Evolutionary conservation across 2,888 invertebrate species (phyloP), one percentile per base, ranked within the genome.

Genomic region (Therioaphis trifolii): DNA sequence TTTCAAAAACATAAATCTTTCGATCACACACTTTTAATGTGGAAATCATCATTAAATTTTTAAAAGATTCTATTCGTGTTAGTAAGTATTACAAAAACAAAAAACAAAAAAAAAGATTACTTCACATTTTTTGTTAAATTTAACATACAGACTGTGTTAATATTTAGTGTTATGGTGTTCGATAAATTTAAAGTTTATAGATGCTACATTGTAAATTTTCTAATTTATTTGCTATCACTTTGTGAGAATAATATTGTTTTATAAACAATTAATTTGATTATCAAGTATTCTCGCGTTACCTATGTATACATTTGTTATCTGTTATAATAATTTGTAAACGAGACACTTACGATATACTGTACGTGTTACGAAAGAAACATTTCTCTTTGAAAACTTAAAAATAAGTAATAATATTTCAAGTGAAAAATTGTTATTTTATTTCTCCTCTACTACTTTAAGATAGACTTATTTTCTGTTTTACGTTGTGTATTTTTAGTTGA

Each of bases 401-500:
- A 55, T 18, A 14, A 49, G 15, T 18, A 18, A 18, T 15, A 18
- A 55, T 21, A 12, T n/a, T n/a, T n/a, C n/a, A n/a, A n/a, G n/a
- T n/a, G n/a, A n/a, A n/a, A n/a, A n/a, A n/a, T n/a, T n/a, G n/a
- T n/a, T n/a, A n/a, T n/a, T n/a, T n/a, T n/a, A n/a, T n/a, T n/a
- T n/a, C n/a, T n/a, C n/a, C n/a, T n/a, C n/a, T n/a, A 18, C 49
- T 0, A 27, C 71, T 71, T 71, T 71, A 4, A 12, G 46, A 1
- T 18, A 9, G 9, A 55, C 5, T 52, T 2, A n/a, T 55, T 74
- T 55, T 46, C 0, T 4, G 35, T 3, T 21, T 4, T 4, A 9
- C 46, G 71, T 49, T 15, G n/a, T 49, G 27, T 74, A 24, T 58
- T 55, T 74, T 40, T n/a, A 74, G 74, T 40, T 2, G n/a, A 40